Conservation (phyloP, 2,888 invertebrate genomes). For the Chymomyza amoena region DNA sequence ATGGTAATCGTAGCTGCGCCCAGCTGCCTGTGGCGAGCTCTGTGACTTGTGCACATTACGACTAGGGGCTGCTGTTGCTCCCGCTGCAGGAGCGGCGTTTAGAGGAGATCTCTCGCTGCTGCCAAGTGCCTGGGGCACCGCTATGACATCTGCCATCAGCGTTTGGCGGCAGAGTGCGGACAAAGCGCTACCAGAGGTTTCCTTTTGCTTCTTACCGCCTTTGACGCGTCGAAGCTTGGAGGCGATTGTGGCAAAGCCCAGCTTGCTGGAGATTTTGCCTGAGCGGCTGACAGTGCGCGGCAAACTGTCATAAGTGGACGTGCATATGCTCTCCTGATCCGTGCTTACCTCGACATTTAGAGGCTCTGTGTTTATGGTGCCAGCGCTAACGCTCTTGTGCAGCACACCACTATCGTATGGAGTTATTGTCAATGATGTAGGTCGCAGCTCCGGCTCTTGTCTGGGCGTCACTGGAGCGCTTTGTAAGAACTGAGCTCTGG, state of each 20-base stretch:
- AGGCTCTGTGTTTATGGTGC: conserved; percentile 82
- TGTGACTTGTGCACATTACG: conserved; percentile 73
- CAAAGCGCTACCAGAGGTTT: conserved; percentile 80
- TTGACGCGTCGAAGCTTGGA: conserved; percentile 82
- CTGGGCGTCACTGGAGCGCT: conserved; percentile 59
- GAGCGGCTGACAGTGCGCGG: conserved; percentile 78
- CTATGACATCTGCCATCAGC: conserved; percentile 82
- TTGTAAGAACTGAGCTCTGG: conserved; percentile 87
- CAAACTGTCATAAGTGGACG: conserved; percentile 80
- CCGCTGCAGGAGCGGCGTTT: background rate
- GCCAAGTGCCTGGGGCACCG: conserved; percentile 52
- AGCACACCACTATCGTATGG: conserved; percentile 80
- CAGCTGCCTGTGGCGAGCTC: conserved; percentile 73
- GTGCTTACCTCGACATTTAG: conserved; percentile 48
- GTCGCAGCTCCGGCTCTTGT: conserved; percentile 44
- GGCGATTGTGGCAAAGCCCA: conserved; percentile 81
- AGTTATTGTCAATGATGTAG: conserved; percentile 76
- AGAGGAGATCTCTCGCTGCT: conserved; percentile 5
- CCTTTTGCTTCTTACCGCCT: conserved; percentile 59
- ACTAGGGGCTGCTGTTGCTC: conserved; percentile 23
- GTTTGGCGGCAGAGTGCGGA: conserved; percentile 88
- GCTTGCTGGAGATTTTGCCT: conserved; percentile 77
- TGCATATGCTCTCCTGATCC: conserved; percentile 76
- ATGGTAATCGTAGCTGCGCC: conserved; percentile 20
- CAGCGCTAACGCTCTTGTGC: conserved; percentile 85